These are phyloP conservation scores for Lota lota DNA, from an alignment of 2,113 vertebrate genomes.

Conservation along the genomic window DNA sequence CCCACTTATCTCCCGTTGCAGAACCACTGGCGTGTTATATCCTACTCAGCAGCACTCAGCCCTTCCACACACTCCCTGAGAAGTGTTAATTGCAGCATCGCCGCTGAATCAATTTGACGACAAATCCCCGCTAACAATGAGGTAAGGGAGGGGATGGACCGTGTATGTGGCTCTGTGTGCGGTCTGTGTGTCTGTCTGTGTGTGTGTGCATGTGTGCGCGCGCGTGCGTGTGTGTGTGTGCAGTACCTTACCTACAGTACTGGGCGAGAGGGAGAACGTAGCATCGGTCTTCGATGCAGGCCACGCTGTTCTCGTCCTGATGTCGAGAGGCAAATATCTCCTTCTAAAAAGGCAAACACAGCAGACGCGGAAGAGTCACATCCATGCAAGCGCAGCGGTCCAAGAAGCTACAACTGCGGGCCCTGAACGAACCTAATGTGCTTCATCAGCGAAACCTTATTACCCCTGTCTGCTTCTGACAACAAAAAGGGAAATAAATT, in stretches of 20 bases:
- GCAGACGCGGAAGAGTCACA: constrained; percentile 43
- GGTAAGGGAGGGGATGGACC: neutral
- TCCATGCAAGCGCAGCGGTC: constrained; percentile 12
- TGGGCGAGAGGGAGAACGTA: constrained; percentile 97
- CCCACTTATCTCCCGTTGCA: no score
- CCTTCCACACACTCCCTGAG: neutral
- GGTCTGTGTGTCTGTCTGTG: no score
- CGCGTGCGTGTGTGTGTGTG: constrained; percentile 9
- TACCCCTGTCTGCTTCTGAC: no score
- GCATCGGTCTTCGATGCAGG: constrained; percentile 98
- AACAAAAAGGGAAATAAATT: no score
- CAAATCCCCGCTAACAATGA: neutral
- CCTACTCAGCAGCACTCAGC: no score
- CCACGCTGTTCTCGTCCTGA: constrained; percentile 99
- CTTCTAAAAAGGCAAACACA: constrained; percentile 79
- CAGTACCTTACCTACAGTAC: constrained; percentile 90
- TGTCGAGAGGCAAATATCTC: constrained; percentile 98
- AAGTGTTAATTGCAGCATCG: constrained; percentile 32
- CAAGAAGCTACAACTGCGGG: no score
- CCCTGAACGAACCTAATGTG: no score
- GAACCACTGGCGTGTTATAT: no score
- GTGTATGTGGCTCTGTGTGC: no score
- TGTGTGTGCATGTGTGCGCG: neutral
- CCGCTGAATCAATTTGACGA: neutral
- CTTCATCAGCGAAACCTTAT: no score